Evolutionary conservation across 2,797 vertebrate species (phyloP), one percentile per base, ranked within the genome.

Genomic region (Choloepus didactylus): DNA sequence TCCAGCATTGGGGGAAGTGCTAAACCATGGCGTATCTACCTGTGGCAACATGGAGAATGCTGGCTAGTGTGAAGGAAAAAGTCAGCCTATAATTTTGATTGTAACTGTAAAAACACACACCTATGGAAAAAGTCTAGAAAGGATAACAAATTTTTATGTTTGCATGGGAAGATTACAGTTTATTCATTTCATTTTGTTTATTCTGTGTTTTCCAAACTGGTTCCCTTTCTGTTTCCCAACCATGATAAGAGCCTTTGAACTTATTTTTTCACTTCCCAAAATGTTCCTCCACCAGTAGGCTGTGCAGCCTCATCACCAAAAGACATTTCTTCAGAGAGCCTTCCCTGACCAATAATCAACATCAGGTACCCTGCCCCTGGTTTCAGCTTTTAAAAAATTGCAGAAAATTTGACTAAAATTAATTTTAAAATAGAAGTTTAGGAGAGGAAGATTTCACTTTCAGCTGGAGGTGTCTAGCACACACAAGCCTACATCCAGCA

Each of bases 1-100:
- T 49, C 54, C 41, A 44, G 11, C 19, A 41, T 8, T 31, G 27
- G 21, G 7, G 29, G 9, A 15, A 25, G 11, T 31, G 7, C 15
- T 31, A 41, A 73, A 7, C 0, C 2, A 29, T 15, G 1, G 0
- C 5, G 0, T 1, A 31, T 15, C 5, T 7, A 21, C 19, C 51
- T 27, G 5, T 1, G 21, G 35, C 35, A 21, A 9, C 15, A 29
- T 6, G n/a, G 59, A 56, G 60, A n/a, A 27, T 16, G 41, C 64
- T 9, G 16, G 11, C 1, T 6, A 62, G 31, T 19, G 11, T 41
- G 38, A 29, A 70, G 25, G 8, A 18, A 44, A 67, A 76, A 49
- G 54, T 59, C 69, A 66, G 29, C 56, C 35, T 62, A 25, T 23
- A 1, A 3, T 38, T 59, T 35, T 72, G 46, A 66, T 16, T 56